Evolutionary conservation across 1,140 invertebrate genomes (phyloP), one percentile per base, ranked within the genome.

Genomic region (Drosophila willistoni): DNA sequence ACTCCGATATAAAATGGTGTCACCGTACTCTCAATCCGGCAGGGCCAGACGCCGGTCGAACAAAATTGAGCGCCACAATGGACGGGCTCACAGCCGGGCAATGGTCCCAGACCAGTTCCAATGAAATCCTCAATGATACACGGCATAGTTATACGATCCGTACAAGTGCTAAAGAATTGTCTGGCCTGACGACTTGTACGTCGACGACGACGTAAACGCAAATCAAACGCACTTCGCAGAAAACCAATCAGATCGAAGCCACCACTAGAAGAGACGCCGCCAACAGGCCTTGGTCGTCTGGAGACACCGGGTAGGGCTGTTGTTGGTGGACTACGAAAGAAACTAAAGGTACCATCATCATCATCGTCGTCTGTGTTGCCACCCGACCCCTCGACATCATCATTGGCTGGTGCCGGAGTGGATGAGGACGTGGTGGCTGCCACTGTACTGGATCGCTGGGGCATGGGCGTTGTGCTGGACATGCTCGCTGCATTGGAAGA

Each of bases 111-210:
- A 0, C 91, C 87, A 25, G 96, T 96, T 92, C 94, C 94, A 64
- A 97, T 94, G 84, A 97, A 96, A 89, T 97, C 96, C 80, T 97
- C 96, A 54, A 95, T 95, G 77, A 97, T 96, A 81, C 96, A 97
- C 0, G 96, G 96, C 91, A 97, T 95, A 1, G 96, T 94, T 47
- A 97, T 94, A 42, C 95, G 93, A 84, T 97, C 96, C 2, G 92
- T 93, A 79, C 96, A 97, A 1, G 94, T 93, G 64, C 91, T 91
- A 41, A 80, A 92, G 64, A 91, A 87, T 73, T 93, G 91, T 12
- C 93, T 68, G 3, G 69, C 57, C 25, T 84, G 44, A 3, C 80
- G 81, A 6, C 10, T 51, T 12, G 44, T 51, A 4, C 64, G 63
- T 3, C n/a, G 64, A 9, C 77, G 69, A 90, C 93, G 71, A 56